Evolutionary conservation across 2,113 vertebrate genomes (phyloP).

Genomic region (Asarcornis scutulata): DNA sequence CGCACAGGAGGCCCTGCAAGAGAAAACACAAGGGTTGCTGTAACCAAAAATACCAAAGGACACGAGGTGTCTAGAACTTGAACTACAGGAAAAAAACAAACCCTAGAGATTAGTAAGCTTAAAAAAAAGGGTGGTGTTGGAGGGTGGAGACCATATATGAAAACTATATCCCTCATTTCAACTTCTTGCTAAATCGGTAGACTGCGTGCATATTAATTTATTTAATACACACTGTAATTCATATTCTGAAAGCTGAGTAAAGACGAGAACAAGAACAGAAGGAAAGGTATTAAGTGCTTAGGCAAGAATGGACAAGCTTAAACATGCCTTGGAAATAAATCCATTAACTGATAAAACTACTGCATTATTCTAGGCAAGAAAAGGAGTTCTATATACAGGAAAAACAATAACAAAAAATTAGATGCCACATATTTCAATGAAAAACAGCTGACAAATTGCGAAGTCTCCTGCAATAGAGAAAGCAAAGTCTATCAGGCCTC

Average conservation of each 20-base stretch:
- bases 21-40: neutral
- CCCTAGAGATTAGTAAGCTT: neutral
- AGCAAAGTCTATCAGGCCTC: neutral
- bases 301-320: conserved; percentile 8
- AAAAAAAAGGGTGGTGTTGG: neutral
- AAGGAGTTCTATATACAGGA: neutral
- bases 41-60: neutral
- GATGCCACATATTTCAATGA: neutral
- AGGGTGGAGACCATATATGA: neutral
- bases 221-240: conserved; percentile 6
- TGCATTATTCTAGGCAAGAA: neutral
- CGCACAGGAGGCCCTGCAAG: conserved; percentile 72
- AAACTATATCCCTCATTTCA: neutral
- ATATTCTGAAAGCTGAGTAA: conserved; percentile 21
- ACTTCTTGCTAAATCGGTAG: neutral
- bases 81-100: neutral
- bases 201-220: neutral
- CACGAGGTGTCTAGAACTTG: neutral
- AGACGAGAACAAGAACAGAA: conserved; percentile 11
- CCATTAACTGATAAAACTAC: neutral
- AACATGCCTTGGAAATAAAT: conserved; percentile 19
- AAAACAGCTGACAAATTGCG: neutral
- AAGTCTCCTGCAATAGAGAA: neutral
- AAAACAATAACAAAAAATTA: neutral
- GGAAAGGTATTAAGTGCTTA: neutral